Evolutionary conservation across 2,113 vertebrate genomes (phyloP), one percentile per base, ranked within the genome.

Genomic region (Trogon surrucura): DNA sequence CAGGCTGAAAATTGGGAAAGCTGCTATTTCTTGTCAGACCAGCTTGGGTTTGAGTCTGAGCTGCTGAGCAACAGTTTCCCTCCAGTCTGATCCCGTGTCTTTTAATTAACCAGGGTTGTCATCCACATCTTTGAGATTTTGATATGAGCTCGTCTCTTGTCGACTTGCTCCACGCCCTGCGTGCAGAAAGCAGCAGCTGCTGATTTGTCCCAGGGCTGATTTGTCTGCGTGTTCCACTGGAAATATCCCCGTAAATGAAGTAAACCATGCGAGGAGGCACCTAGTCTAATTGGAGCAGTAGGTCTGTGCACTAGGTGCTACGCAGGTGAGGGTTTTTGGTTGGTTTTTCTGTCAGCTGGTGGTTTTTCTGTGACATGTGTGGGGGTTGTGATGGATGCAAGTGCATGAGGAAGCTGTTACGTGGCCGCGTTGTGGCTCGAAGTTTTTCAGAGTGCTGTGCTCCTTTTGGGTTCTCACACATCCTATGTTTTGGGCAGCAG

Each of bases 111-210:
- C 3, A 27, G 45, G 4, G 57, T 34, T 91, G 95, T 96, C 92
- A 89, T 92, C 80, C 65, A 27, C 69, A 57, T 91, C 80, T 91
- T 71, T 18, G 73, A 93, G 86, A 80, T 93, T 71, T 77, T 81
- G 85, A 65, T 72, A 58, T 20, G 69, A 87, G 83, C 86, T 96
- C 11, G 5, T 92, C 65, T 74, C 53, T 75, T 81, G 26, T 80
- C 89, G 73, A 72, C 94, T 36, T 88, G 85, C 88, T 96, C 85
- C 38, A 48, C 10, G 0, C 48, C 69, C 56, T 78, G 48, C 9
- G 2, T 71, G 67, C 88, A 85, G 85, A 86, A 93, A 65, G 64
- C 72, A 88, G 92, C 85, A 94, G 90, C 93, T 80, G 95, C 95
- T 90, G 75, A 16, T 80, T 75, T 72, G 78, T 94, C 72, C 65